A percentile compares a stretch with the other conserved stretches of the same genome.
Conservation (phyloP, 2,888 invertebrate genomes). For the Punctoribates punctum region DNA sequence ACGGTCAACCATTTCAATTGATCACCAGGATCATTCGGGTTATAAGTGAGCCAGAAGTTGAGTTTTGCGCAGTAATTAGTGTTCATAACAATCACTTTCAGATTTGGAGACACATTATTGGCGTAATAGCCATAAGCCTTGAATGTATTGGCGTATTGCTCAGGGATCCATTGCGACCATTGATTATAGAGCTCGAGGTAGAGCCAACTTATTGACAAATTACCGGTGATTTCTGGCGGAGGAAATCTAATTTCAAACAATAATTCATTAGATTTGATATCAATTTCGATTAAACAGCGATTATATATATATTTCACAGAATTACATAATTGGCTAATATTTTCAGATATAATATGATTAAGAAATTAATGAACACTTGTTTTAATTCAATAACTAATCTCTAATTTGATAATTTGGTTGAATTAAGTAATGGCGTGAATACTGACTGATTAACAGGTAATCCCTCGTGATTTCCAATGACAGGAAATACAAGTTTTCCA, state of each 20-base stretch:
- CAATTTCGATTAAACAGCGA: background rate
- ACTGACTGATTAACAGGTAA: conserved; percentile 43
- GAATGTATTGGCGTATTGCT: conserved; percentile 29
- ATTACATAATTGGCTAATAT: no score
- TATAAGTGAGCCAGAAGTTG: conserved; percentile 40
- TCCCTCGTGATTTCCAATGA: conserved; percentile 43
- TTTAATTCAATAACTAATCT: background rate
- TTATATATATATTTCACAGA: no score
- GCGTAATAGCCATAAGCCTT: conserved; percentile 39
- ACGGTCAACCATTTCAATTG: conserved; percentile 36
- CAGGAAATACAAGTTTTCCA: conserved; percentile 41
- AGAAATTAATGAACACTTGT: no score
- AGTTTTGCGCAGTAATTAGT: conserved; percentile 41
- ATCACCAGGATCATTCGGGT: conserved; percentile 32
- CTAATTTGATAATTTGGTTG: no score
- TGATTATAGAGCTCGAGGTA: conserved; percentile 33
- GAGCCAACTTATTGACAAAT: conserved; percentile 40
- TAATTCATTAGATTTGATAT: background rate
- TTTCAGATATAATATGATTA: no score
- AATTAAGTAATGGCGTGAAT: background rate
- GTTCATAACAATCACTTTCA: conserved; percentile 37
- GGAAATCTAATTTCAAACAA: conserved; percentile 25
- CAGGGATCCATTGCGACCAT: conserved; percentile 43
- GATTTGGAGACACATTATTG: background rate
- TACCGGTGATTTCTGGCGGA: conserved; percentile 32